Evolutionary conservation across 2,113 vertebrate genomes (phyloP), one percentile per base, ranked within the genome.

Genomic region (Ondatra zibethicus): DNA sequence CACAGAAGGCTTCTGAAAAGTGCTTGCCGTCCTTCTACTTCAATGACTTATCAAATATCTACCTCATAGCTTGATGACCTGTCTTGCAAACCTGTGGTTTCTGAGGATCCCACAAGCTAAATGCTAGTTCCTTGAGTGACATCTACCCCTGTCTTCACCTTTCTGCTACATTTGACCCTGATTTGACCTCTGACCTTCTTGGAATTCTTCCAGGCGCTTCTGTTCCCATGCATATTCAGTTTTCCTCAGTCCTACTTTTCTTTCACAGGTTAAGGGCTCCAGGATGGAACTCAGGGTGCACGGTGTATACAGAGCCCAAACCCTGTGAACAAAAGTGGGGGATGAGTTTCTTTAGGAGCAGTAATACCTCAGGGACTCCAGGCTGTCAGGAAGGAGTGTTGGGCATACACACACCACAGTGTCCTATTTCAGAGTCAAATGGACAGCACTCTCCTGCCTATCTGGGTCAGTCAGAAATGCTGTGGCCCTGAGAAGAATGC

Each of bases 1-100:
- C 42, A 70, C 73, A 96, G 58, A 89, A 94, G 68, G 29, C 6
- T 84, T 80, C 72, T 66, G 47, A 73, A 86, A 42, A 42, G 89
- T 84, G 58, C 88, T 78, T 92, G 68, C 78, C 17, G 31, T 61
- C 63, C 75, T 55, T 29, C 17, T 33, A 70, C 55, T 31, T n/a
- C 10, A 9, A 3, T 1, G 29, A 93, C 88, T 65, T 91, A 72
- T 78, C 87, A 95, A 16, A 82, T 89, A 42, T 78, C 92, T 65
- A 8, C 66, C 88, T 36, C 23, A 73, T 70, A 77, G 80, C n/a
- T 33, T 84, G 39, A 47, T n/a, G 47, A 10, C 19, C 21, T 39
- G 23, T 27, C 88, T 29, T 65, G 25, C 5, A 81, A 84, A 80
- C 36, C 25, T 80, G 45, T 29, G 68, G 31, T 76, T 78, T 90